Evolutionary conservation across 2,797 vertebrate species (phyloP).

Genomic region (Glyptemys insculpta): DNA sequence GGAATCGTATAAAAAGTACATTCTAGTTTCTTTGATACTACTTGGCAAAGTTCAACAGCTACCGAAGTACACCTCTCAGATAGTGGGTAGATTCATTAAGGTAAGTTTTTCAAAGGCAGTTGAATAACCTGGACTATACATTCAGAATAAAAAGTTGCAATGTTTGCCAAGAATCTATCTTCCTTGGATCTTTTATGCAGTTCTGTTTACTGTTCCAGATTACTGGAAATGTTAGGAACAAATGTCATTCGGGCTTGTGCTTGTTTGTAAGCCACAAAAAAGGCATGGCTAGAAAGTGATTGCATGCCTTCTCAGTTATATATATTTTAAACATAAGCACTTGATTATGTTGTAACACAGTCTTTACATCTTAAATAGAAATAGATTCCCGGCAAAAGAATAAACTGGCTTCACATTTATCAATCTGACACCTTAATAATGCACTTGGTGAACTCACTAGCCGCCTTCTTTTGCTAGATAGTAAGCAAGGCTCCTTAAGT

Average conservation of each 20-base stretch:
- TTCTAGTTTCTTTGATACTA: conserved; percentile 98
- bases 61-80: conserved; percentile 99
- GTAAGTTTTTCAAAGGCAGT: conserved; percentile 79
- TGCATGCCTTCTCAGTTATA: background rate
- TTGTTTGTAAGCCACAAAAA: background rate
- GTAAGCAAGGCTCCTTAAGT: background rate
- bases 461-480: background rate
- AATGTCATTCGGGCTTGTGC: background rate
- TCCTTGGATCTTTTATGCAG: background rate
- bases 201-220: background rate
- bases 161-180: background rate
- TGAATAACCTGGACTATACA: background rate
- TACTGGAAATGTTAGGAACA: background rate
- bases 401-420: background rate
- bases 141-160: background rate
- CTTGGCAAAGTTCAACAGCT: conserved; percentile 98
- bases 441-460: background rate
- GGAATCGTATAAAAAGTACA: conserved; percentile 99
- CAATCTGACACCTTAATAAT: background rate
- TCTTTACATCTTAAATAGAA: background rate
- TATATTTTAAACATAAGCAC: background rate
- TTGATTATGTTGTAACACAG: background rate
- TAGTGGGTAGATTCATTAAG: conserved; percentile 99
- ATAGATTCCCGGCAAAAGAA: background rate
- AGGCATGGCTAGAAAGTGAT: background rate